Percentiles rank a stretch among this genome's conserved stretches.
Evolutionary conservation across 2,888 invertebrate species (phyloP).

Genomic region (Melangyna quadrimaculata): DNA sequence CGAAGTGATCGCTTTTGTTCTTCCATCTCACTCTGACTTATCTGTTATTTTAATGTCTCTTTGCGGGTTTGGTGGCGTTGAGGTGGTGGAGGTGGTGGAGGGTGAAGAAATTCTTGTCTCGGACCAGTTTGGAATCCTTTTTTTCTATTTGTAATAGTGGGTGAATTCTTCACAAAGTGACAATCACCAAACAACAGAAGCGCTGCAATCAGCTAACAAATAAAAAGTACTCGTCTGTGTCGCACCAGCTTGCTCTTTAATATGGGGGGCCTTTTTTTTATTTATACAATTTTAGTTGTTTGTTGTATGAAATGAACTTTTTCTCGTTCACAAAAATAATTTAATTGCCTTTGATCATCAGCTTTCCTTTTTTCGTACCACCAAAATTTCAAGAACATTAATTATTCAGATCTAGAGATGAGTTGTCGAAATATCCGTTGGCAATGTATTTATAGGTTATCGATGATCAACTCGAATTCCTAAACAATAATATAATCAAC

Average conservation of each 20-base stretch:
- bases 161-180: slow-evolving; percentile 56
- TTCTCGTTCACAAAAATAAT: no score
- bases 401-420: no score
- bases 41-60: not conserved
- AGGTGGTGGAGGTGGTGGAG: not conserved
- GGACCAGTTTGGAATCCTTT: not conserved
- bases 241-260: not conserved
- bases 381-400: no score
- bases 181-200: slow-evolving; percentile 66
- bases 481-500: no score
- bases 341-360: no score
- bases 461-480: no score
- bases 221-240: not conserved
- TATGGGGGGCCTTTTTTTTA: no score
- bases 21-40: not conserved
- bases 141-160: slow-evolving; percentile 12
- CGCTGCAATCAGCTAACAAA: slow-evolving; percentile 53
- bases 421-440: no score
- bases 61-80: not conserved
- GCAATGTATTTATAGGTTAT: no score
- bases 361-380: no score
- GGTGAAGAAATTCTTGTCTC: not conserved
- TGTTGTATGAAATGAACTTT: no score
- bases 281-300: no score
- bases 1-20: slow-evolving; percentile 63